phyloP scores from a whole-genome alignment of 2,797 vertebrate genomes.

The Erpetoichthys calabaricus region DNA sequence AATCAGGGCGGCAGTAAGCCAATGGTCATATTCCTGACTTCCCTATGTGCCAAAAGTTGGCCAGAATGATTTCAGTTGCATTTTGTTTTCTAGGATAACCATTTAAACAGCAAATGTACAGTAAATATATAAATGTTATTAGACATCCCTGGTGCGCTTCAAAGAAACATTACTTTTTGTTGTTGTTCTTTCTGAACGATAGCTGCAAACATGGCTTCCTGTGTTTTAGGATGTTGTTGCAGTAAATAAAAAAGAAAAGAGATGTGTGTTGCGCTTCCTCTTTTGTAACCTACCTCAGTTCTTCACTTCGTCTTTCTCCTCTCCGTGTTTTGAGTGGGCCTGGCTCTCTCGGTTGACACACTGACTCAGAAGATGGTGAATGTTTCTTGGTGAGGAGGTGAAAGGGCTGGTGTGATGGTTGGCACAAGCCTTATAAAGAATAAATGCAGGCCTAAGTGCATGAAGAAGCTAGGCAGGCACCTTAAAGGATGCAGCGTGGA shows the following conservation, averaged over 20 bases:
- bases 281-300: slow-evolving; percentile 76
- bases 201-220: slow-evolving; percentile 59
- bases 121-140: too few relatives aligned
- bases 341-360: too few relatives aligned
- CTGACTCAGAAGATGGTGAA: too few relatives aligned
- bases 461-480: too few relatives aligned
- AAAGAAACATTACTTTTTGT: slow-evolving; percentile 10
- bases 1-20: slow-evolving; percentile 30
- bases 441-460: too few relatives aligned
- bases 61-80: slow-evolving; percentile 36
- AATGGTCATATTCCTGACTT: slow-evolving; percentile 54
- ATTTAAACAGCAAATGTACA: too few relatives aligned
- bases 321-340: background rate
- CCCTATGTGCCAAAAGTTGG: slow-evolving; percentile 51
- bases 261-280: slow-evolving; percentile 57
- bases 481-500: too few relatives aligned
- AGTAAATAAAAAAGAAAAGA: slow-evolving; percentile 32
- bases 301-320: slow-evolving; percentile 24
- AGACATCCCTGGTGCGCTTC: slow-evolving; percentile 26
- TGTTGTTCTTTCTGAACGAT: slow-evolving; percentile 20
- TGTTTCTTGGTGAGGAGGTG: too few relatives aligned
- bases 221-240: slow-evolving; percentile 50
- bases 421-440: too few relatives aligned
- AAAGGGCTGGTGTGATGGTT: too few relatives aligned
- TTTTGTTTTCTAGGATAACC: too few relatives aligned